phyloP scores from a whole-genome alignment of 1,140 invertebrate genomes.

The Dendroctonus valens region DNA sequence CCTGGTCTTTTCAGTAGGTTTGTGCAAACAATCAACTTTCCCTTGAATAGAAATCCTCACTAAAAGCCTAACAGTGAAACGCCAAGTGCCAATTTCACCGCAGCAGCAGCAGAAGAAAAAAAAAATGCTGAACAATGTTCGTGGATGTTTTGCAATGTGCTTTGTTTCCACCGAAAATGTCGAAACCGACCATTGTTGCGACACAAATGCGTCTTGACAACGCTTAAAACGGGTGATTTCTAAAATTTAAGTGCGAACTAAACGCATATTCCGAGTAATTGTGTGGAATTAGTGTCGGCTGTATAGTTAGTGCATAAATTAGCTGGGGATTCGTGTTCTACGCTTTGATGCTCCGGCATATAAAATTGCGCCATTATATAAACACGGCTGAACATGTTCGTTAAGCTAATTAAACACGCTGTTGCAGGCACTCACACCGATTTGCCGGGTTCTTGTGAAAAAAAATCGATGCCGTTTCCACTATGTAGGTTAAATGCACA shows the following conservation, averaged over 20 bases:
- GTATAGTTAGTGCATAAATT: conserved; percentile 23
- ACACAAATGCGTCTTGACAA: not conserved
- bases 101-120: no score
- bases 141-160: no score
- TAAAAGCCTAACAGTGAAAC: no score
- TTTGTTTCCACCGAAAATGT: no score
- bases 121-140: no score
- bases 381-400: conserved; percentile 25
- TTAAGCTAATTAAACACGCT: conserved; percentile 19
- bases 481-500: no score
- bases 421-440: conserved; percentile 6
- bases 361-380: conserved; percentile 28
- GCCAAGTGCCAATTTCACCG: no score
- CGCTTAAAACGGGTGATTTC: not conserved
- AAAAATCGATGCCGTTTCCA: no score
- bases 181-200: no score
- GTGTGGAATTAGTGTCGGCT: conserved; percentile 23
- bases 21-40: no score
- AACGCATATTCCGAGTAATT: conserved; percentile 17
- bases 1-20: no score
- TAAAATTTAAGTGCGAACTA: conserved; percentile 15
- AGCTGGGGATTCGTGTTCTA: conserved; percentile 20
- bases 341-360: conserved; percentile 23
- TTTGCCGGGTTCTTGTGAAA: not conserved
- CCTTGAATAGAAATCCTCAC: not conserved